phyloP scores from a whole-genome alignment of 2,113 vertebrate species.

The Hystrix brachyura region DNA sequence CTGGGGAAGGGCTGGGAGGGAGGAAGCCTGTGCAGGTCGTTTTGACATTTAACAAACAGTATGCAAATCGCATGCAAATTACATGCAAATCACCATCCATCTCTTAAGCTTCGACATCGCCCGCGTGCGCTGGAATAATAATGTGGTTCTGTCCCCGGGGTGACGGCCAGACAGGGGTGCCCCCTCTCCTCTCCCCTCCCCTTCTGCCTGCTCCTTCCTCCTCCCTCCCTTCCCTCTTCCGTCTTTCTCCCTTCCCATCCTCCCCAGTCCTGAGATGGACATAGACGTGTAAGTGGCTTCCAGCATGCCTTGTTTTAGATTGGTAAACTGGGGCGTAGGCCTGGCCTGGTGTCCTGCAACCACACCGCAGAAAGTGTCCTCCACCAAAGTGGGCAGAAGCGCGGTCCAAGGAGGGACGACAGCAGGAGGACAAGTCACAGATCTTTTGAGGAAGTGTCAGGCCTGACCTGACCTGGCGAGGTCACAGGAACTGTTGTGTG shows the following conservation, averaged over 20 bases:
- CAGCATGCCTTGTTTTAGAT: neutral
- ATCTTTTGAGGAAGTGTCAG: neutral
- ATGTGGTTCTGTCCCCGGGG: neutral
- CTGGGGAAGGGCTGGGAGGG: neutral
- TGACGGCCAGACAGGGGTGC: neutral
- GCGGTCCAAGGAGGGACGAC: neutral
- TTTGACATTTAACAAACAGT: slow-evolving; percentile 77
- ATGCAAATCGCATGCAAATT: slow-evolving; percentile 78
- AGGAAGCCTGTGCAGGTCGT: neutral
- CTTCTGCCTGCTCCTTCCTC: neutral
- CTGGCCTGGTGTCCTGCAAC: neutral
- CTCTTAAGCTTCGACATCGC: slow-evolving; percentile 64
- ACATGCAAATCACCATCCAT: slow-evolving; percentile 61
- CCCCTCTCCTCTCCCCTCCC: fast-evolving
- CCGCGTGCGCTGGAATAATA: slow-evolving; percentile 57
- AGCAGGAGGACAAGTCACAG: neutral
- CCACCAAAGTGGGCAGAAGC: neutral
- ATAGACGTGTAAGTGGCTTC: neutral
- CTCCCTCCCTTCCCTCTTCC: too few species aligned
- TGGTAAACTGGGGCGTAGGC: neutral
- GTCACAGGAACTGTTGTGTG: too few species aligned
- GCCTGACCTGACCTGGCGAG: neutral
- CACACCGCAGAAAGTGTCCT: neutral
- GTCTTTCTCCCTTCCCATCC: fast-evolving
- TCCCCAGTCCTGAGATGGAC: neutral